Base-by-base conservation (phyloP, 2,797 vertebrate genomes). In the Phrynocephalus guinanensis region DNA sequence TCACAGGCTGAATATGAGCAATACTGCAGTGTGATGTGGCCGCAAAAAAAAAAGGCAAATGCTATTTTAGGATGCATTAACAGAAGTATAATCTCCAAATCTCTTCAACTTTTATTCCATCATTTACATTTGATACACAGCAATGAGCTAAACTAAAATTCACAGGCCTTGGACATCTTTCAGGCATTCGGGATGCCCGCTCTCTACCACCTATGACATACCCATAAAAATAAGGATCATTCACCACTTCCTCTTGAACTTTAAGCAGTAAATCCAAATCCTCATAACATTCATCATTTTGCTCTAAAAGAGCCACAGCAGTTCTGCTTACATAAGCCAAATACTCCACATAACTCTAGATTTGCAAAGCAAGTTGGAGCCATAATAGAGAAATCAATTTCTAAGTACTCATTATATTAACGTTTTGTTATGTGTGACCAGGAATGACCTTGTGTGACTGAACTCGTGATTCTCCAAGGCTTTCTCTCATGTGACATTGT, bases 341-440 rank as follows among this genome's bases (percentile, higher is more conserved):
- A 72, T 11, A 44, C 85, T 79, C n/a, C 6, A 5, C 76, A 79
- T 86, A 79, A 79, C n/a, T 86, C 76, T 71, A 67, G 77, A 86
- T 86, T 86, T 85, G 63, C 44, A 52, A 44, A 28, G 73, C 26
- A 86, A 79, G 76, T 79, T 86, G 76, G 30, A 86, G 84, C 48
- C 76, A 79, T 70, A 86, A 86, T 56, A 70, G 56, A 86, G 66
- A 79, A 86, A 86, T 56, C 66, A 56, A 71, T 86, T 86, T 86
- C 77, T 80, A 80, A 86, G 50, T 72, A 73, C 84, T 79, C 48
- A 80, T 86, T 72, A 60, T 86, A 80, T 80, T 86, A 80, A 86
- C 24, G 63, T 72, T 60, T 68, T 80, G 52, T 82, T 75, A 77
- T 11, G 10, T 81, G 52, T 30, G 85, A 60, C 66, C 78, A 44